Evolutionary conservation across 1,140 invertebrate species (phyloP), one percentile per base, ranked within the genome.

Genomic region (Cotesia chilonis): DNA sequence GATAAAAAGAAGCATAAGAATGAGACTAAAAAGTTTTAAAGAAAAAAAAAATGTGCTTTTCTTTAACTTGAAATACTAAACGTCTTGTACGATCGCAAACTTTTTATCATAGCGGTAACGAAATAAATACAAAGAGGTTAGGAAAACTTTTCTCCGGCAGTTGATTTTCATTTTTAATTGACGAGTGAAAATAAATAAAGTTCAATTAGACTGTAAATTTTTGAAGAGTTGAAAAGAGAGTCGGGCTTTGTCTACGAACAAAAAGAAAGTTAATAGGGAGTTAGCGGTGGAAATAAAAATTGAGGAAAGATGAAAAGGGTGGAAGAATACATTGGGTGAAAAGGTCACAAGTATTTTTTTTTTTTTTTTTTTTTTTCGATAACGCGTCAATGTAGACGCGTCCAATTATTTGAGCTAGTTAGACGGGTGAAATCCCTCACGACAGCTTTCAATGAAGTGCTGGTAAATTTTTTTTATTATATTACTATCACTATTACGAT

Each of bases 401-500:
- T 70, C 73, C 73, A 74, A 74, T 74, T 74, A 74, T 74, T 74
- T 70, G 20, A 74, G 68, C 68, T 70, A 74, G 69, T 74, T 74
- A 74, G 73, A 70, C 68, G 55, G 67, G 35, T 71, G 73, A 70
- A 74, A 74, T 74, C 68, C 68, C 41, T 54, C n/a, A 55, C 54
- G 73, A 68, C 68, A 65, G 73, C 71, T 70, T 70, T 70, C 73
- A 61, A 70, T 70, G 57, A 60, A 71, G 68, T 60, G 63, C 67
- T 70, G 36, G 38, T 52, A 17, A 4, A 37, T n/a, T 37, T 47
- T 7, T 47, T 47, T 10, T 47, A 47, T 47, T 41, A 41, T 41
- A 41, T 41, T 47, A 47, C 3, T 37, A 35, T 17, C 38, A 10
- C 57, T 2, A 28, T 28, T 28, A 28, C 28, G 28, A 28, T 28